Base-by-base conservation (phyloP, 2,888 invertebrate species). In the Dynastes hyllus region DNA sequence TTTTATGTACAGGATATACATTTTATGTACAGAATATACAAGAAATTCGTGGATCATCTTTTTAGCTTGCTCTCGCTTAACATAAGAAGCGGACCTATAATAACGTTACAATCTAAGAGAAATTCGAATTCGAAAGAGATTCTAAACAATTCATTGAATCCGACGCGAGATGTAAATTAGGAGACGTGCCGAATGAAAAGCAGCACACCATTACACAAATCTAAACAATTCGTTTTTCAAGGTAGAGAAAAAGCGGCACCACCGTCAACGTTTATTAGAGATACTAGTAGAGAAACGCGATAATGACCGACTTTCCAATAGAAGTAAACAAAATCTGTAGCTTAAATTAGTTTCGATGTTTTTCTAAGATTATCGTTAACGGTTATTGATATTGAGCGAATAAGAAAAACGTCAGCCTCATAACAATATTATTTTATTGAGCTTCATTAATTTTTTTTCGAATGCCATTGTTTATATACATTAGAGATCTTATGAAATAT, bases 101-200 rank as follows among this genome's bases (percentile, higher is more conserved):
- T 69, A 69, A 13, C 22, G 27, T 51, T 51, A 69, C n/a, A 51
- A 51, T 27, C 50, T 27, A 11, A 5, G 22, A 58, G 22, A n/a
- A 58, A 4, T 16, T 58, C 22, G 8, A 16, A 58, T 16, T 58
- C 8, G 22, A 58, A 58, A 58, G 13, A 13, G 29, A 13, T 27
- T 22, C 51, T 51, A 69, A 69, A 69, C 69, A 69, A 69, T 53
- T 69, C 51, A 29, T 69, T 29, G 51, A n/a, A 69, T 69, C 51
- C 16, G 51, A 69, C 51, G 22, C 9, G 9, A 29, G n/a, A 69
- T 69, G 51, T 69, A 69, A 69, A 69, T 69, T 51, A 51, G 6
- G n/a, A 45, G 45, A n/a, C 5, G 51, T 27, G 51, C 51, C 51
- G 69, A 53, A 69, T 69, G 69, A 69, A 69, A 51, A 50, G 16